Percentiles rank a stretch among this genome's conserved stretches.
Evolutionary conservation across 2,113 vertebrate genomes (phyloP).

Genomic region (Pagrus major): DNA sequence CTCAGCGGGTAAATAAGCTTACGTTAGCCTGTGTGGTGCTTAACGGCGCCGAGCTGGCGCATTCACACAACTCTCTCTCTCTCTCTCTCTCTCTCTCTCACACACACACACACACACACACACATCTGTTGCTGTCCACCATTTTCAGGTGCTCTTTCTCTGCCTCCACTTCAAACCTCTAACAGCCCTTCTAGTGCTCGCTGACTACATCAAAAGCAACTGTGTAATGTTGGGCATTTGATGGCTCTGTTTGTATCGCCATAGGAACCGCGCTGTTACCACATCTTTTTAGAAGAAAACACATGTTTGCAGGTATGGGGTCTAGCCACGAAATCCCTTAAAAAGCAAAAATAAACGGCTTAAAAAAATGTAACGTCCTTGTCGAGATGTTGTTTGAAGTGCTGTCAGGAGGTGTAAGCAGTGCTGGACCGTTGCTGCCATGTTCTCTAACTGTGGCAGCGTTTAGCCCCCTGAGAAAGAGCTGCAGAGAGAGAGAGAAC

Average conservation of each 20-base stretch:
- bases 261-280: conserved; percentile 55
- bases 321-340: neutral
- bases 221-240: conserved; percentile 31
- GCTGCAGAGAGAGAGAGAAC: conserved; percentile 2
- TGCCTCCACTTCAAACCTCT: conserved; percentile 18
- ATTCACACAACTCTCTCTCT: conserved; percentile 28
- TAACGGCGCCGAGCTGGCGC: conserved; percentile 25
- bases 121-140: conserved; percentile 61
- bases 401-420: conserved; percentile 13
- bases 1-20: conserved; percentile 56
- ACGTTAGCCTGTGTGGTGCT: conserved; percentile 46
- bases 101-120: neutral
- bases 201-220: conserved; percentile 38
- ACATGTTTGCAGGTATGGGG: neutral
- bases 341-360: conserved; percentile 8
- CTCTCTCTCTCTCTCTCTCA: neutral
- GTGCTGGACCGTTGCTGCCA: conserved; percentile 29
- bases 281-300: conserved; percentile 23
- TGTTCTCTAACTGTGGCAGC: conserved; percentile 15
- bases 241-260: conserved; percentile 34
- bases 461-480: conserved; percentile 32
- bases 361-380: conserved; percentile 3
- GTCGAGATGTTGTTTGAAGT: neutral
- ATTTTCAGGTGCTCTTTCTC: conserved; percentile 45
- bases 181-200: conserved; percentile 14